phyloP scores from a whole-genome alignment of 2,113 vertebrate species.

The Nerophis ophidion region DNA sequence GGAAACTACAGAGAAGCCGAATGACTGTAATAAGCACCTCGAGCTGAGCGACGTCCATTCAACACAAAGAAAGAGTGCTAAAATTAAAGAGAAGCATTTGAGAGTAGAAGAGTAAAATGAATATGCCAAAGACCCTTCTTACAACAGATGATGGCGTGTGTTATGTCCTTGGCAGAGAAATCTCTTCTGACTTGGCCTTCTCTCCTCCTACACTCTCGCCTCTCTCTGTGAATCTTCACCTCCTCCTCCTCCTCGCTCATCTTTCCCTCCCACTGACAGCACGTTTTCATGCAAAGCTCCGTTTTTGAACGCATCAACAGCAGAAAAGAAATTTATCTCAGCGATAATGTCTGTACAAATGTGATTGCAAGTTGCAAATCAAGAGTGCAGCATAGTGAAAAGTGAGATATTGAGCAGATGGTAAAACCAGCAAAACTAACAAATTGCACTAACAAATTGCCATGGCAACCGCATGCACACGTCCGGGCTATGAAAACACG shows the following conservation, averaged over 20 bases:
- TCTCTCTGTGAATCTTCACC: too few relatives aligned
- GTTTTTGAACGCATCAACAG: neutral
- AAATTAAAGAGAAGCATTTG: neutral
- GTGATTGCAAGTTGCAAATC: too few relatives aligned
- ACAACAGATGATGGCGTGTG: neutral
- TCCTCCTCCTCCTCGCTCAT: neutral
- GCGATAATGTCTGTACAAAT: too few relatives aligned
- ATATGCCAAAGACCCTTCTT: neutral
- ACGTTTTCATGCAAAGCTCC: constrained; percentile 38
- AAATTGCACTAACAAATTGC: constrained; percentile 11
- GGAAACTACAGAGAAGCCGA: too few relatives aligned
- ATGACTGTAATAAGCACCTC: too few relatives aligned
- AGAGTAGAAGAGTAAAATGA: neutral
- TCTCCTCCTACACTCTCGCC: constrained; percentile 6
- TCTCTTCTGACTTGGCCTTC: constrained; percentile 9
- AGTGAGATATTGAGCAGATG: neutral
- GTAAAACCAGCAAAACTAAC: constrained; percentile 3
- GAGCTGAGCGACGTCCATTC: neutral
- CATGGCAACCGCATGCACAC: constrained; percentile 27
- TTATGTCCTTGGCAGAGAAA: constrained; percentile 3
- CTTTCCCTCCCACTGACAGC: constrained; percentile 1
- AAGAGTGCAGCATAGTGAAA: neutral
- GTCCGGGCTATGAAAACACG: constrained; percentile 10
- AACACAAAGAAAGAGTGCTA: neutral
- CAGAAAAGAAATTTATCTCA: neutral